These are phyloP conservation scores for Calephelis nemesis DNA, from an alignment of 1,140 invertebrate genomes.

Conservation along the genomic window DNA sequence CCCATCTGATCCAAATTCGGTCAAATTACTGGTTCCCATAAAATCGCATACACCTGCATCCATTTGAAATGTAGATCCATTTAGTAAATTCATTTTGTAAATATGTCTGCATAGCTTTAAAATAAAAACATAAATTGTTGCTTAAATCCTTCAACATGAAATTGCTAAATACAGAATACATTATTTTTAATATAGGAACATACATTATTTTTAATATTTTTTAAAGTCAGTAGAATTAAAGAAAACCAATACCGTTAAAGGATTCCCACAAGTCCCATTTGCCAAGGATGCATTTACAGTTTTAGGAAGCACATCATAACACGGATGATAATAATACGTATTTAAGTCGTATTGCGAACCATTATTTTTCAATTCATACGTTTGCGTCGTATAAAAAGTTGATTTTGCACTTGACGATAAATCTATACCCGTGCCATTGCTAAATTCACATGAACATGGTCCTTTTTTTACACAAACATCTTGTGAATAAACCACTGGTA, in stretches of 20 bases:
- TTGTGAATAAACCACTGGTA: conserved; percentile 33
- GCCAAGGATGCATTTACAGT: conserved; percentile 29
- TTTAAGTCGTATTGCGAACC: conserved; percentile 42
- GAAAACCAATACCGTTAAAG: conserved; percentile 52
- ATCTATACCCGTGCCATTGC: conserved; percentile 74
- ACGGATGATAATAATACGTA: conserved; percentile 71
- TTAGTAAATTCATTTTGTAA: conserved; percentile 33
- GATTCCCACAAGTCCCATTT: conserved; percentile 40
- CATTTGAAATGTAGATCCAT: conserved; percentile 37
- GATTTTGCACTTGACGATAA: conserved; percentile 46
- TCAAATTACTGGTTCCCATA: conserved; percentile 48
- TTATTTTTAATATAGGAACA: too few relatives aligned
- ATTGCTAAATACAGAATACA: too few relatives aligned
- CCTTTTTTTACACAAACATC: conserved; percentile 64
- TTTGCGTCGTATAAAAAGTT: conserved; percentile 50
- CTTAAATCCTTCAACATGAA: too few relatives aligned
- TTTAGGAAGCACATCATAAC: conserved; percentile 43
- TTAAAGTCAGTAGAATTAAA: conserved; percentile 21
- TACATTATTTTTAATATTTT: too few relatives aligned
- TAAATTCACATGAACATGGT: conserved; percentile 64
- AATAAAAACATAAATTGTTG: conserved; percentile 17
- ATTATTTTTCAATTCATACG: conserved; percentile 39
- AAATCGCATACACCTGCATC: conserved; percentile 45
- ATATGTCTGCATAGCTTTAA: conserved; percentile 59
- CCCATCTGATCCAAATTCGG: conserved; percentile 51